A percentile compares a stretch with the other conserved stretches of the same genome.
Conservation (phyloP, 2,888 invertebrate genomes). For the Congeria kusceri region DNA sequence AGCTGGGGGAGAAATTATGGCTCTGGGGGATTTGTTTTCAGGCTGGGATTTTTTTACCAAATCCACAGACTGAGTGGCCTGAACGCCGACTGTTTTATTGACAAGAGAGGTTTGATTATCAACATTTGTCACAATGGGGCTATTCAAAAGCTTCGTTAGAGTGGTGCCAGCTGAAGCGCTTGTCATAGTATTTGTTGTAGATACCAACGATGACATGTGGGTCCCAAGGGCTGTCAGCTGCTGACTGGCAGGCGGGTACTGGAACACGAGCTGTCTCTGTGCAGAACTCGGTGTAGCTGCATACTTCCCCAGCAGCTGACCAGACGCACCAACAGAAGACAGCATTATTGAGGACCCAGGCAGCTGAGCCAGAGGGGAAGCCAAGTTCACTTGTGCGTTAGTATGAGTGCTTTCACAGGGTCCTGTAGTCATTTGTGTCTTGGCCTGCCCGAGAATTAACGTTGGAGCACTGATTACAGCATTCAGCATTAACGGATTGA, state of each 20-base stretch:
- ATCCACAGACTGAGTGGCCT: slow-evolving; percentile 1
- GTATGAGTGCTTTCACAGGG: background rate
- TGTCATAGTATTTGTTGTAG: slow-evolving; percentile 1
- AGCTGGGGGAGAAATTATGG: background rate
- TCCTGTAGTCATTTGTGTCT: background rate
- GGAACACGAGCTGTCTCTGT: slow-evolving; percentile 32
- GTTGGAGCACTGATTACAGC: background rate
- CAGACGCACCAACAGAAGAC: slow-evolving; percentile 9
- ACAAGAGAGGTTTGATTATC: background rate
- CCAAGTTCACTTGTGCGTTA: background rate
- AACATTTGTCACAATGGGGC: background rate
- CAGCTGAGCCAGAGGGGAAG: slow-evolving; percentile 6
- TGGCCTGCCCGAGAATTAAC: background rate
- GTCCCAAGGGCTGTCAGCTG: slow-evolving; percentile 6
- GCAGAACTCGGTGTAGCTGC: slow-evolving; percentile 23
- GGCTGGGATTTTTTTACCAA: background rate
- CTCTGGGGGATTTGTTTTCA: slow-evolving; percentile 1
- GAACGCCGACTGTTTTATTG: background rate
- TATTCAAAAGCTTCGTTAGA: background rate
- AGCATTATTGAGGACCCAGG: slow-evolving; percentile 23
- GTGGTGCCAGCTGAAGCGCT: background rate
- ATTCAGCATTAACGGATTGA: slow-evolving; percentile 35
- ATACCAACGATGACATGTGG: background rate
- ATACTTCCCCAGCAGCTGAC: slow-evolving; percentile 22
- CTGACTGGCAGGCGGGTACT: slow-evolving; percentile 29